A percentile compares a stretch with the other conserved stretches of the same genome.
These are phyloP conservation scores for Merodon equestris DNA, from an alignment of 2,888 invertebrate genomes.

Conservation along the genomic window DNA sequence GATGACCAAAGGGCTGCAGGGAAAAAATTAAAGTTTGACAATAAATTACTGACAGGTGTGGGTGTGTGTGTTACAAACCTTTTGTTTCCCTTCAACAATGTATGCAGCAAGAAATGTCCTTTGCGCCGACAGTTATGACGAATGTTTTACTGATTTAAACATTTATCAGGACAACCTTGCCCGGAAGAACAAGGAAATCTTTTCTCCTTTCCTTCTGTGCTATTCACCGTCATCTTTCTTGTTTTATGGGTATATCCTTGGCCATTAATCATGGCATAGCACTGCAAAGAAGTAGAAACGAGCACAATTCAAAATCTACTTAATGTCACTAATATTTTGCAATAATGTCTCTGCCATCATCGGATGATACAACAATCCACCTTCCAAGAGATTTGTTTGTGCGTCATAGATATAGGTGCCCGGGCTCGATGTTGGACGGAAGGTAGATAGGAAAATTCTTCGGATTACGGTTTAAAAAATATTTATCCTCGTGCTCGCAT, in stretches of 20 bases:
- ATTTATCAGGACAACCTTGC: conserved; percentile 54
- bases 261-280: conserved; percentile 58
- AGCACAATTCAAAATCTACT: conserved; percentile 65
- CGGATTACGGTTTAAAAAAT: conserved; percentile 28
- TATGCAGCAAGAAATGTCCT: background rate
- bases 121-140: conserved; percentile 50
- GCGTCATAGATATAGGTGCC: background rate
- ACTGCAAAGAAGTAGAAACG: background rate
- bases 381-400: too few species aligned
- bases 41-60: conserved; percentile 28
- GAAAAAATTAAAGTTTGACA: conserved; percentile 19
- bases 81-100: too few species aligned
- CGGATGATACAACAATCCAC: background rate
- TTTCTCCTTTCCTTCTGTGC: conserved; percentile 12
- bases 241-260: conserved; percentile 54
- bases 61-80: too few species aligned
- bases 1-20: conserved; percentile 20
- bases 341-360: conserved; percentile 59
- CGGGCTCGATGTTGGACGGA: background rate
- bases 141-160: conserved; percentile 63
- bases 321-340: conserved; percentile 67
- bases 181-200: conserved; percentile 20
- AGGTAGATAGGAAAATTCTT: background rate
- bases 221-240: conserved; percentile 44
- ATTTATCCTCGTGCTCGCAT: conserved; percentile 6